Evolutionary conservation across 2,113 vertebrate genomes (phyloP), one percentile per base, ranked within the genome.

Genomic region (Echinops telfairi): DNA sequence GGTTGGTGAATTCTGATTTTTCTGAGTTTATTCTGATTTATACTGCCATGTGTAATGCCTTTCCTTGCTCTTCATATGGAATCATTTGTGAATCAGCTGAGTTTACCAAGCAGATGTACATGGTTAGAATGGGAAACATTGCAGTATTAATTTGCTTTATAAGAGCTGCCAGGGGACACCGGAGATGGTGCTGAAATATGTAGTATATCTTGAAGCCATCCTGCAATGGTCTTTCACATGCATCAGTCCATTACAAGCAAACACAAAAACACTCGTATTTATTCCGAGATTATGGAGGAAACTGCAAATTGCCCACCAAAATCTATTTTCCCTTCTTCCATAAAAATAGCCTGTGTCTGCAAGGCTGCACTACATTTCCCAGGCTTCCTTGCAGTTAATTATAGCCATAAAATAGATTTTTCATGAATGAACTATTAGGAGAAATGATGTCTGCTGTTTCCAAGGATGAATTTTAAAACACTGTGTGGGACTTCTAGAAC

Each of bases 21-120:
- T 62, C 25, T 82, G 40, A 53, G 47, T 53, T 53, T 53, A 53
- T 53, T 53, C 47, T 53, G 47, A 53, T 91, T 90, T 82, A 78
- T 66, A 77, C 58, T 94, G 64, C 86, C 68, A 95, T 29, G 31
- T 66, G 68, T 70, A 89, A 17, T 57, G 83, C 57, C 38, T 83
- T 92, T 93, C 96, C 40, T 25, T 71, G 43, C 36, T 81, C 86
- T 89, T 97, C 88, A 88, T 87, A 16, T 78, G 92, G 66, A 88
- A 76, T 92, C 90, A 70, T 91, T 89, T 83, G 38, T 86, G 29
- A 96, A 97, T 95, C 83, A 94, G 62, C 80, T 92, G 83, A 82
- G 4, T 64, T 97, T 97, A 92, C 83, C 96, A 96, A 96, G 81
- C 29, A 57, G 60, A 58, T 83, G 96, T 94, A 27, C 6, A 6